These are phyloP conservation scores for Melieria crassipennis DNA, from an alignment of 2,888 invertebrate species.

Conservation along the genomic window DNA sequence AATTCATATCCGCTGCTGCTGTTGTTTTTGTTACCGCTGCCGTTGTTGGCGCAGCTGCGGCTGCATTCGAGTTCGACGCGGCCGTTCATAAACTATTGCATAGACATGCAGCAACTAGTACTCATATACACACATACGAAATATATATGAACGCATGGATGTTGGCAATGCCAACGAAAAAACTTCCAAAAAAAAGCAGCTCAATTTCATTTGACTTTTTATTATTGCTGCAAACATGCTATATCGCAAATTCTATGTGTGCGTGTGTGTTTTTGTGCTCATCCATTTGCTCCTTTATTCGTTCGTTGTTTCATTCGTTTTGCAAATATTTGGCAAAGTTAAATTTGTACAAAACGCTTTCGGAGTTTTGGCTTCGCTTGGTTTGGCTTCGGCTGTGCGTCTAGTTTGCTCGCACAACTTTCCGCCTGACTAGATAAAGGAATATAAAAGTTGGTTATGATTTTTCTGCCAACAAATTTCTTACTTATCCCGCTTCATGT, in stretches of 20 bases:
- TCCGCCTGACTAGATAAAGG: constrained; percentile 34
- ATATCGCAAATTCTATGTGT: not conserved
- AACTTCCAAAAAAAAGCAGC: too few species aligned
- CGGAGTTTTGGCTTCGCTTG: constrained; percentile 10
- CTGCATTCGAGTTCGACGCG: not conserved
- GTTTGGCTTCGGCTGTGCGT: not conserved
- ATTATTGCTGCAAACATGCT: not conserved
- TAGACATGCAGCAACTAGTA: not conserved
- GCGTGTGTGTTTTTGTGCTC: not conserved
- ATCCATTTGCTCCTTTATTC: not conserved
- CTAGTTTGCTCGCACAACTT: constrained; percentile 28
- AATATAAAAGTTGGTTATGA: constrained; percentile 30
- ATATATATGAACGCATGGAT: not conserved
- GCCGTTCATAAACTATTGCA: not conserved
- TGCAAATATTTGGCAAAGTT: constrained; percentile 32
- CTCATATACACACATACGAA: not conserved
- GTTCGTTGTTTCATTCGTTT: constrained; percentile 15
- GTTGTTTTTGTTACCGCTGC: too few species aligned
- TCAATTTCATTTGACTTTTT: not conserved
- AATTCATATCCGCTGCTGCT: too few species aligned
- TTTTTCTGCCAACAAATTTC: constrained; percentile 23
- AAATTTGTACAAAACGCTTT: constrained; percentile 28
- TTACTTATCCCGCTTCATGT: too few species aligned
- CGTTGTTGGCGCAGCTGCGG: not conserved
- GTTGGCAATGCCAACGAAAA: not conserved